Evolutionary conservation across 2,888 invertebrate genomes (phyloP).

Genomic region (Laspeyria flexula): DNA sequence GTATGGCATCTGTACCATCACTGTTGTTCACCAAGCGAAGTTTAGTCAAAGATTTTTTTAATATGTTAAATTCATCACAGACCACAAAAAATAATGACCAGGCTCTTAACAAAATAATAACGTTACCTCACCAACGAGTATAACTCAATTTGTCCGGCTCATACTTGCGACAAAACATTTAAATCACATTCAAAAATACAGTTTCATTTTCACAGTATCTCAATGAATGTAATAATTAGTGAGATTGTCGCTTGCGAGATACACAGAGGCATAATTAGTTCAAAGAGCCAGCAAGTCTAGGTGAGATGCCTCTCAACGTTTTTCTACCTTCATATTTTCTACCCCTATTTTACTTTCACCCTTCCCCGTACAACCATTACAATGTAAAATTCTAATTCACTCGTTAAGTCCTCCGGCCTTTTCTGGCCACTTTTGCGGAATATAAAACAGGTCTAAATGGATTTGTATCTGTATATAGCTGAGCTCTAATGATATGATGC

Average conservation of each 20-base stretch:
- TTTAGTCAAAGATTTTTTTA: too few relatives aligned
- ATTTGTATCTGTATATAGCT: constrained; percentile 55
- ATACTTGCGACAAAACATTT: constrained; percentile 33
- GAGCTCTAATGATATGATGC: constrained; percentile 8
- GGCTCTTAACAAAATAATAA: too few relatives aligned
- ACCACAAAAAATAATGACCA: too few relatives aligned
- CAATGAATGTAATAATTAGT: constrained; percentile 49
- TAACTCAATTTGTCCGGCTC: constrained; percentile 30
- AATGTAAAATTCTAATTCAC: constrained; percentile 78
- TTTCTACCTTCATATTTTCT: constrained; percentile 34
- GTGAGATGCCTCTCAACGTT: constrained; percentile 33
- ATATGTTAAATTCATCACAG: too few relatives aligned
- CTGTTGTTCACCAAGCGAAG: too few relatives aligned
- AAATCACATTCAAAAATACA: constrained; percentile 37
- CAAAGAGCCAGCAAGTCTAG: constrained; percentile 41
- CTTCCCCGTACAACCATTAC: constrained; percentile 55
- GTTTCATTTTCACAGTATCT: constrained; percentile 29
- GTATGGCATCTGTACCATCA: too few relatives aligned
- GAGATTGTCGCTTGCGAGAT: constrained; percentile 40
- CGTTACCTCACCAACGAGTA: constrained; percentile 17
- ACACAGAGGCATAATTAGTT: constrained; percentile 50
- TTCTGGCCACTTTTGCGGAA: constrained; percentile 63
- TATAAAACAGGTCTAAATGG: constrained; percentile 61
- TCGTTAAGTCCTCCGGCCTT: constrained; percentile 64
- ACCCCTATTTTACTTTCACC: constrained; percentile 36